Conservation (phyloP, 1,140 invertebrate species). For the Frieseomelitta varia region DNA sequence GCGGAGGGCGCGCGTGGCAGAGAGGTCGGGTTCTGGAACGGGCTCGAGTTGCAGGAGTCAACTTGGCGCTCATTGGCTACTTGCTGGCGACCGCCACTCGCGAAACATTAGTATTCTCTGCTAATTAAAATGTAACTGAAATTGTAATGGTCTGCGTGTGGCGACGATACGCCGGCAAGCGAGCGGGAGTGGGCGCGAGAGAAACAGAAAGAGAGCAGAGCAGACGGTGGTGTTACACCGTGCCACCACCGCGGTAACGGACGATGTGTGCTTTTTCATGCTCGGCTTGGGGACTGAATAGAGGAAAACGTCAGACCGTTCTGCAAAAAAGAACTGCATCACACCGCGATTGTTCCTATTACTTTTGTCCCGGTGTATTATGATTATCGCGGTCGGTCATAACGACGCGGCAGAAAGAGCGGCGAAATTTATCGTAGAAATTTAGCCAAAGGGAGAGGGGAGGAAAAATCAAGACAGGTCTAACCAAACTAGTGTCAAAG, state of each 20-base stretch:
- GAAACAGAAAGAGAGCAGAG: not conserved
- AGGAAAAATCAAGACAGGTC: not conserved
- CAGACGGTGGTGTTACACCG: conserved; percentile 40
- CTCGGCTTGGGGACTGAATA: conserved; percentile 55
- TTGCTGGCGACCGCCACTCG: conserved; percentile 56
- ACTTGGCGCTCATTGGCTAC: conserved; percentile 61
- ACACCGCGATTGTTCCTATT: conserved; percentile 42
- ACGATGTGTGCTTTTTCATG: conserved; percentile 54
- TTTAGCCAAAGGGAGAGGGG: conserved; percentile 2
- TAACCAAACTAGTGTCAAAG: not conserved
- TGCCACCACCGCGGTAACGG: conserved; percentile 24
- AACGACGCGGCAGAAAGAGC: not conserved
- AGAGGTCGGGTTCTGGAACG: conserved; percentile 47
- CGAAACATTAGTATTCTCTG: conserved; percentile 68
- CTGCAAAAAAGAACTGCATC: conserved; percentile 41
- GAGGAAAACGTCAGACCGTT: conserved; percentile 56
- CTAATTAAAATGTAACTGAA: conserved; percentile 71
- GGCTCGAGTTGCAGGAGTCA: conserved; percentile 59
- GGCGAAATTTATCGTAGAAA: too few relatives aligned
- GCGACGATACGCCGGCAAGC: conserved; percentile 33
- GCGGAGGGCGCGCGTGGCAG: conserved; percentile 9
- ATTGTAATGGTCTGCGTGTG: conserved; percentile 56
- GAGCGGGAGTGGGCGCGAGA: not conserved
- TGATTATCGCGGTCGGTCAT: conserved; percentile 2
- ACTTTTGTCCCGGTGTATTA: conserved; percentile 15